These are phyloP conservation scores for Cladopsammia gracilis DNA, from an alignment of 64 coral and sea anemone species.

Conservation along the genomic window DNA sequence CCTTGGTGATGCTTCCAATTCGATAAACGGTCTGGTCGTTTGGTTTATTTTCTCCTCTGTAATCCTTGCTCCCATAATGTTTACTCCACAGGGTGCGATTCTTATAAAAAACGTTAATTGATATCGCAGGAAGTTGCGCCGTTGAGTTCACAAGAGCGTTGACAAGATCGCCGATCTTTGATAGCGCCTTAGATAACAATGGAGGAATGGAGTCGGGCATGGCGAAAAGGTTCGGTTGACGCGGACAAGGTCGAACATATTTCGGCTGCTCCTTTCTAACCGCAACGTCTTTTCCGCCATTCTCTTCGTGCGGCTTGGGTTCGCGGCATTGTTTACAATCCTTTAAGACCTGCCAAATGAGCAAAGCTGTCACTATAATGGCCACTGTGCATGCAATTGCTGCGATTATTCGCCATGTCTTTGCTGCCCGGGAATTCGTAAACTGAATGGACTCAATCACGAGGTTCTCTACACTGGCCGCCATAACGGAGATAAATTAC, in stretches of 20 bases:
- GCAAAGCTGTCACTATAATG: slow-evolving; percentile 34
- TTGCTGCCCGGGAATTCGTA: neutral
- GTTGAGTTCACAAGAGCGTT: neutral
- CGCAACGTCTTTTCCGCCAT: neutral
- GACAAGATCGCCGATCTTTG: slow-evolving; percentile 18
- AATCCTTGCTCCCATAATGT: slow-evolving; percentile 51
- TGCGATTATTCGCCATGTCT: neutral
- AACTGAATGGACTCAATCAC: slow-evolving; percentile 39
- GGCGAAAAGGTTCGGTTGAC: neutral
- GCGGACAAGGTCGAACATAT: slow-evolving; percentile 12
- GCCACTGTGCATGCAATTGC: slow-evolving; percentile 22
- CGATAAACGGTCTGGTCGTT: slow-evolving; percentile 48
- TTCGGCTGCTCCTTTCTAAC: neutral
- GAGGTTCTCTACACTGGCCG: slow-evolving; percentile 62
- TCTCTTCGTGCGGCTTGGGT: neutral
- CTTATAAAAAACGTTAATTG: slow-evolving; percentile 42
- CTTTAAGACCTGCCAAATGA: slow-evolving; percentile 64
- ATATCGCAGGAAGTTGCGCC: slow-evolving; percentile 60
- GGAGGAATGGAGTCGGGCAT: slow-evolving; percentile 20
- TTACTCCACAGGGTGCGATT: slow-evolving; percentile 23
- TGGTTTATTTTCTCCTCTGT: slow-evolving; percentile 12
- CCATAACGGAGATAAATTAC: neutral
- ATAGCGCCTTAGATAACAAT: neutral
- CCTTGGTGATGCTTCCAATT: slow-evolving; percentile 69
- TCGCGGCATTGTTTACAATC: neutral